Base-by-base conservation (phyloP, 2,797 vertebrate genomes). In the Arctocebus calabarensis region DNA sequence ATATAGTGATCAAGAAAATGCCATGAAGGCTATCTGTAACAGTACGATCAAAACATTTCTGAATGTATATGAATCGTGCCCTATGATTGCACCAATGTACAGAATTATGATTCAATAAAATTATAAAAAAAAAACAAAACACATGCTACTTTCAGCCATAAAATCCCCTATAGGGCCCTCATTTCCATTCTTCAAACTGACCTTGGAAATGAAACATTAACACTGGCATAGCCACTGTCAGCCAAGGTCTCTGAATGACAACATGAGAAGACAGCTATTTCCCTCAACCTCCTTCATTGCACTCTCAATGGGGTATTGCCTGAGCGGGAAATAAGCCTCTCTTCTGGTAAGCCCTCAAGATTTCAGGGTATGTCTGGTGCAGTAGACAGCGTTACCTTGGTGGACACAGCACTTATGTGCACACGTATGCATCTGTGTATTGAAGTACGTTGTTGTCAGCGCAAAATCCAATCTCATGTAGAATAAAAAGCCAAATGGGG, bases 401-500 rank as follows among this genome's bases (percentile, higher is more conserved):
- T 7, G 13, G 52, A n/a, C 7, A 61, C 1, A 81, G 48, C 13
- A 27, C 16, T n/a, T n/a, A 19, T 1, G 0, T 64, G 64, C 37
- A 4, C 5, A 1, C 0, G 0, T 78, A 17, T 66, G 0, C 73
- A 17, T 66, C n/a, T 37, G 29, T 45, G 40, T 88, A 19, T 81
- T 88, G 22, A 83, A 48, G n/a, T 48, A 81, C 40, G 19, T 12
- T 27, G 19, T 34, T 84, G 40, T 45, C 55, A 77, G 78, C 17
- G n/a, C 16, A 52, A 89, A 68, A 74, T 27, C 13, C 27, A 84
- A 25, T 79, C 87, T 87, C 29, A 68, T 19, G 84, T 10, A 95
- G 77, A 90, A 90, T 37, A 27, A 84, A 90, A 96, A 86, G 4
- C 29, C 43, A 89, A 94, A 87, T 73, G 17, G 45, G n/a, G 16